These are phyloP conservation scores for Sternotherus odoratus DNA, from an alignment of 2,797 vertebrate species.

Conservation along the genomic window DNA sequence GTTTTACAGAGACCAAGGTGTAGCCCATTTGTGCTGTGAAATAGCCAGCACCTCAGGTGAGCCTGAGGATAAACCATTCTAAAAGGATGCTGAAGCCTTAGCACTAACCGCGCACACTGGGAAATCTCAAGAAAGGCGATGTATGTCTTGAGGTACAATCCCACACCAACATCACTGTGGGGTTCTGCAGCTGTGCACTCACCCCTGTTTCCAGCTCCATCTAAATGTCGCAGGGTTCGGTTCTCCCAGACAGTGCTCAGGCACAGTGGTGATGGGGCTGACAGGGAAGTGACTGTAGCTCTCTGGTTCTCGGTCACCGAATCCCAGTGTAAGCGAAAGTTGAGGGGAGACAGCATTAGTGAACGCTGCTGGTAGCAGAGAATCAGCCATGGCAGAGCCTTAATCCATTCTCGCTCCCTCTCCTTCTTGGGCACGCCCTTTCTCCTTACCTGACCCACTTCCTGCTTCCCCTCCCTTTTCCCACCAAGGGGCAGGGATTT, in stretches of 20 bases:
- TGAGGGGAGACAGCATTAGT: neutral
- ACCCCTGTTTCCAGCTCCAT: neutral
- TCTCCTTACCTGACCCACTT: neutral
- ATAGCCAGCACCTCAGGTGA: neutral
- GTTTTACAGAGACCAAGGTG: neutral
- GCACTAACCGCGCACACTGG: accelerated
- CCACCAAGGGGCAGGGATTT: neutral
- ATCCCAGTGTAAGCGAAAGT: neutral
- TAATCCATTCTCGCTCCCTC: neutral
- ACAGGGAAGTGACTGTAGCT: neutral
- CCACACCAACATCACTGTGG: neutral
- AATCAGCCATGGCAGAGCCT: neutral
- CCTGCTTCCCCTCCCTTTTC: neutral
- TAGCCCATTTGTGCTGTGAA: neutral
- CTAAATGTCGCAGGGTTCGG: neutral
- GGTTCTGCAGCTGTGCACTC: neutral
- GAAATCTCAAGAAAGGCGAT: neutral
- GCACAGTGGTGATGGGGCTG: neutral
- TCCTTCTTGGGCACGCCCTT: neutral
- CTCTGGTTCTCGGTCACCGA: neutral
- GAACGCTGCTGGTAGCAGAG: neutral
- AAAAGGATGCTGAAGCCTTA: accelerated
- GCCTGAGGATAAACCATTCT: neutral
- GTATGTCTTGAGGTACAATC: neutral
- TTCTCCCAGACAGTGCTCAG: neutral